Evolutionary conservation across 2,888 invertebrate species (phyloP).

Genomic region (Mactromeris polynyma): DNA sequence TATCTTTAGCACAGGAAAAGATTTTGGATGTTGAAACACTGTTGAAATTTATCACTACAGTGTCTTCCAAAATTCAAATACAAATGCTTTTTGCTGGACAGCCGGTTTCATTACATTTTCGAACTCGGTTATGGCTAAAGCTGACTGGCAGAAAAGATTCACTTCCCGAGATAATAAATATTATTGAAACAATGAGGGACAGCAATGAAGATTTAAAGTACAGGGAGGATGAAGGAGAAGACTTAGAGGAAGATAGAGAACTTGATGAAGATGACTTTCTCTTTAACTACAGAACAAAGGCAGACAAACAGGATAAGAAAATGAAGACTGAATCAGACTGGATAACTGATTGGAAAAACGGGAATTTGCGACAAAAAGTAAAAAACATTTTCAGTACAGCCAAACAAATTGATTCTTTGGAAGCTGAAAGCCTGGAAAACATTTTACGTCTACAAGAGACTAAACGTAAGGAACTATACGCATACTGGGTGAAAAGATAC

Average conservation of each 20-base stretch:
- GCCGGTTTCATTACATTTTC: background rate
- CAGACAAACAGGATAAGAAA: constrained; percentile 2
- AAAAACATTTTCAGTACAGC: constrained; percentile 37
- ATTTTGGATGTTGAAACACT: constrained; percentile 32
- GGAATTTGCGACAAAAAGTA: constrained; percentile 48
- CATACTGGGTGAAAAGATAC: constrained; percentile 83
- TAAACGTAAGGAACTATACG: constrained; percentile 87
- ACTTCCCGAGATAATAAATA: constrained; percentile 13
- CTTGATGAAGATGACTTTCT: constrained; percentile 55
- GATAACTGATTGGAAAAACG: constrained; percentile 38
- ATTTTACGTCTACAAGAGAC: constrained; percentile 52
- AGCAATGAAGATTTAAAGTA: background rate
- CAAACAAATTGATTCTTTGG: constrained; percentile 68
- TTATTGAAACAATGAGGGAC: constrained; percentile 13
- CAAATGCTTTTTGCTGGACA: constrained; percentile 20
- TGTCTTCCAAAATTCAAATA: background rate
- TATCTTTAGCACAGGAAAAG: background rate
- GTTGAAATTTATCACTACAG: background rate
- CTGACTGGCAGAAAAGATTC: constrained; percentile 37
- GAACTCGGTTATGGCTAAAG: constrained; percentile 50
- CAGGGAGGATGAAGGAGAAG: constrained; percentile 31
- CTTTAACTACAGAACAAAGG: constrained; percentile 7
- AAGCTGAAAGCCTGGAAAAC: constrained; percentile 45
- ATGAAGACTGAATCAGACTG: constrained; percentile 38
- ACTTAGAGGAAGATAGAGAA: constrained; percentile 62